These are phyloP conservation scores for Clupea harengus DNA, from an alignment of 2,113 vertebrate genomes.

Conservation along the genomic window DNA sequence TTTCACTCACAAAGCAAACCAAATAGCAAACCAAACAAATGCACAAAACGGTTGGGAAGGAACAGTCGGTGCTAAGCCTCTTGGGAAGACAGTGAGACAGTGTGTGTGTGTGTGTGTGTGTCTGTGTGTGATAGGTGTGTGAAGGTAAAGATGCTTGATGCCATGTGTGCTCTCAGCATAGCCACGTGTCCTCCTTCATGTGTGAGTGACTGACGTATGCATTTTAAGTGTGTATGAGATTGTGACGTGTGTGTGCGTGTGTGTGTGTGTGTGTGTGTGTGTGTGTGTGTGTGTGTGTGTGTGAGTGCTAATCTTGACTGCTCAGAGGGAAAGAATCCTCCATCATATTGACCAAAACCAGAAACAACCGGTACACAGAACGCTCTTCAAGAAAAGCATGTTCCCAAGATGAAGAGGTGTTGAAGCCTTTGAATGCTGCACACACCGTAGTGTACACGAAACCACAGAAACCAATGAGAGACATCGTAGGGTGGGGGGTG, in stretches of 20 bases:
- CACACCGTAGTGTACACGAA: slow-evolving; percentile 26
- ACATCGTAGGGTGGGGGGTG: slow-evolving; percentile 23
- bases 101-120: slow-evolving; percentile 15
- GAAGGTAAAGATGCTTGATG: not conserved
- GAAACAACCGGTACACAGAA: slow-evolving; percentile 32
- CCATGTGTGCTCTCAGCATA: not conserved
- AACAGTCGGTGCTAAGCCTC: slow-evolving; percentile 45
- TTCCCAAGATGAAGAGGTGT: slow-evolving; percentile 18
- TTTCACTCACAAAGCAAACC: slow-evolving; percentile 63
- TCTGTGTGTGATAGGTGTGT: not conserved
- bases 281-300: slow-evolving; percentile 20
- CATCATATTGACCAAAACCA: slow-evolving; percentile 56
- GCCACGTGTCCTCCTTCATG: not conserved
- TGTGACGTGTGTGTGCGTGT: slow-evolving; percentile 24
- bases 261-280: slow-evolving; percentile 31
- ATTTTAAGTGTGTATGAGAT: not conserved
- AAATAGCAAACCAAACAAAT: slow-evolving; percentile 73
- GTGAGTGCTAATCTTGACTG: slow-evolving; percentile 35
- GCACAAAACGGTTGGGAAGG: slow-evolving; percentile 54
- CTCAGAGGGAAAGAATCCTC: slow-evolving; percentile 45
- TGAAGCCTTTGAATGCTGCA: slow-evolving; percentile 23
- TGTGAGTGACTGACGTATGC: not conserved
- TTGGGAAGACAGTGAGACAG: slow-evolving; percentile 28
- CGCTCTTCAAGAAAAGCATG: slow-evolving; percentile 7
- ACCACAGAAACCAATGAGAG: slow-evolving; percentile 44